A percentile compares a stretch with the other conserved stretches of the same genome.
These are phyloP conservation scores for Deilephila elpenor DNA, from an alignment of 2,888 invertebrate genomes.

Conservation along the genomic window DNA sequence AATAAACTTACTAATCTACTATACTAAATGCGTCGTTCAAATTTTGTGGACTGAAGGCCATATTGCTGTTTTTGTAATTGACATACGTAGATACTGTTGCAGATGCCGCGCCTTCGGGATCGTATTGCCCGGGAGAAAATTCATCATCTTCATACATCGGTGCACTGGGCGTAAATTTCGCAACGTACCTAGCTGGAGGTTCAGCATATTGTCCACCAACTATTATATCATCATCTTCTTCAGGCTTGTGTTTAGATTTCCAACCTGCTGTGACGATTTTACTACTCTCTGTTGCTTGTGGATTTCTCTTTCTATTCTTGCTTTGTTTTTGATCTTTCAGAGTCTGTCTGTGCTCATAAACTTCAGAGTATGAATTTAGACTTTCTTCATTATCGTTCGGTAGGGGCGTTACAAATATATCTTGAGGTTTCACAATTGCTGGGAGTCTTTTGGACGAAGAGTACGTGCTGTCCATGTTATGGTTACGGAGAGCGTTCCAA, in stretches of 20 bases:
- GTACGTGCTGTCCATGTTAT: slow-evolving; percentile 49
- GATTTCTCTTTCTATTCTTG: slow-evolving; percentile 47
- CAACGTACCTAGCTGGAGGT: slow-evolving; percentile 68
- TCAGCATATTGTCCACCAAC: slow-evolving; percentile 77
- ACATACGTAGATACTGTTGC: slow-evolving; percentile 70
- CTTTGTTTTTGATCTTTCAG: slow-evolving; percentile 50
- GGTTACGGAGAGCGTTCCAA: slow-evolving; percentile 49
- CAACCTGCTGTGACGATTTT: slow-evolving; percentile 38
- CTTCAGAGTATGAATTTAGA: slow-evolving; percentile 49
- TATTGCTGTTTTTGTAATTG: slow-evolving; percentile 76
- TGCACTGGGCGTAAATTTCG: slow-evolving; percentile 54
- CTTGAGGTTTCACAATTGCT: slow-evolving; percentile 46
- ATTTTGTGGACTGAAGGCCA: slow-evolving; percentile 80
- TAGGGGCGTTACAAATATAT: slow-evolving; percentile 43
- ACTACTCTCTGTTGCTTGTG: slow-evolving; percentile 42
- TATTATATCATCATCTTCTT: slow-evolving; percentile 55
- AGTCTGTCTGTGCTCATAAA: slow-evolving; percentile 47
- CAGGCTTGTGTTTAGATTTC: slow-evolving; percentile 36
- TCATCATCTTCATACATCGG: slow-evolving; percentile 54
- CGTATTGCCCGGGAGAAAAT: slow-evolving; percentile 50
- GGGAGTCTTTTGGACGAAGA: slow-evolving; percentile 54
- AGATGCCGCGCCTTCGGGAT: slow-evolving; percentile 54
- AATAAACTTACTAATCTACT: slow-evolving; percentile 47
- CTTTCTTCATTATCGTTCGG: slow-evolving; percentile 44
- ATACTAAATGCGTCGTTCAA: slow-evolving; percentile 79